These are phyloP conservation scores for Apteryx mantelli DNA, from an alignment of 2,113 vertebrate genomes.

Conservation along the genomic window DNA sequence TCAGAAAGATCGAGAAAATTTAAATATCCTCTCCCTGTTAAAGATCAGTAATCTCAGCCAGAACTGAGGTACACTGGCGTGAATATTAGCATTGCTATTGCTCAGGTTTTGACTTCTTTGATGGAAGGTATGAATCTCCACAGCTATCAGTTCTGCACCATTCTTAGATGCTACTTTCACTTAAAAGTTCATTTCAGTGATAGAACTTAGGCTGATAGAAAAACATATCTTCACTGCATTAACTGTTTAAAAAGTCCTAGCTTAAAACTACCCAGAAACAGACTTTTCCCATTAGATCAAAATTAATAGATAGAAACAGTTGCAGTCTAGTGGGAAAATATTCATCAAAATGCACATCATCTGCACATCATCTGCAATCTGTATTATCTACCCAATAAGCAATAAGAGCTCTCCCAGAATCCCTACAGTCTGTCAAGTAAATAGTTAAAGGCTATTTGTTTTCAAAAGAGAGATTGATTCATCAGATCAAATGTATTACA, in stretches of 20 bases:
- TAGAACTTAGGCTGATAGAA: neutral
- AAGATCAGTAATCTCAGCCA: neutral
- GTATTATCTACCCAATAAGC: slow-evolving; percentile 56
- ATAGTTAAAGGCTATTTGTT: slow-evolving; percentile 72
- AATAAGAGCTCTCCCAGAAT: slow-evolving; percentile 33
- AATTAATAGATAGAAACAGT: slow-evolving; percentile 70
- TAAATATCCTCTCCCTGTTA: neutral
- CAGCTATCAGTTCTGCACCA: neutral
- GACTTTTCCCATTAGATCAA: slow-evolving; percentile 64
- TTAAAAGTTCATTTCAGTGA: neutral
- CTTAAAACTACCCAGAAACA: slow-evolving; percentile 51
- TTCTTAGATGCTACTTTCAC: neutral
- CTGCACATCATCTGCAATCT: slow-evolving; percentile 68
- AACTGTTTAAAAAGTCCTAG: neutral
- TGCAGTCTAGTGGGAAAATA: slow-evolving; percentile 69
- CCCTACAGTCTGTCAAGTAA: slow-evolving; percentile 61
- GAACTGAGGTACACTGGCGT: neutral
- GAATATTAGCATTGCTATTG: rapidly evolving
- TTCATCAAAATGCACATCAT: slow-evolving; percentile 71
- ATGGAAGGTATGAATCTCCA: neutral
- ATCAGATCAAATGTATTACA: slow-evolving; percentile 62
- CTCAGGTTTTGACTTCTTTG: neutral
- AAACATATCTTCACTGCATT: rapidly evolving
- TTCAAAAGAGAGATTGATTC: slow-evolving; percentile 62
- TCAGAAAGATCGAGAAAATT: neutral